Conservation (phyloP, 2,797 vertebrate genomes). For the Pempheris klunzingeri region DNA sequence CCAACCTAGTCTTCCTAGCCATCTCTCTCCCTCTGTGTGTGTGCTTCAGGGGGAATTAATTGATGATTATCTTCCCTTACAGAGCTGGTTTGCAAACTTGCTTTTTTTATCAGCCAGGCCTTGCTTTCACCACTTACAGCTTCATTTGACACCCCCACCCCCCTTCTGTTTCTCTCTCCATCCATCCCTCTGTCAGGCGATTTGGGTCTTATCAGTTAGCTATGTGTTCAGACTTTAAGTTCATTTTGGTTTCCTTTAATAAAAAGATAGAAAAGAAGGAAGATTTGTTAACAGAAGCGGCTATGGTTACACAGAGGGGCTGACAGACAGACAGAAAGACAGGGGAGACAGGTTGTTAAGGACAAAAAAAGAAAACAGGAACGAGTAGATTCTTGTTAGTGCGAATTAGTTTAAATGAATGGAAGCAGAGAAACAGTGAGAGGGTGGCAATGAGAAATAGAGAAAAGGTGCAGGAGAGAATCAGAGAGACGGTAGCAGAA, state of each 20-base stretch:
- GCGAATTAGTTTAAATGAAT: slow-evolving; percentile 38
- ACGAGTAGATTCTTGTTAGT: slow-evolving; percentile 29
- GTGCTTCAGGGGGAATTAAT: slow-evolving; percentile 72
- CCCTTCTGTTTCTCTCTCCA: slow-evolving; percentile 13
- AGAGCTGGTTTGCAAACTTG: slow-evolving; percentile 68
- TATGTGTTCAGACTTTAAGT: slow-evolving; percentile 50
- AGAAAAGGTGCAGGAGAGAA: not conserved
- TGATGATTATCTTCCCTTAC: slow-evolving; percentile 74
- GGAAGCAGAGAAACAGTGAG: not conserved
- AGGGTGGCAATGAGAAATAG: not conserved
- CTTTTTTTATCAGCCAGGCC: slow-evolving; percentile 64
- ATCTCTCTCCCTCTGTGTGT: slow-evolving; percentile 23
- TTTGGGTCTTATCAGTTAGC: slow-evolving; percentile 54
- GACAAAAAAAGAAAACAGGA: slow-evolving; percentile 28
- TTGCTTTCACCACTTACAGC: slow-evolving; percentile 62
- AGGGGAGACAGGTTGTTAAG: slow-evolving; percentile 24
- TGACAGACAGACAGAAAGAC: slow-evolving; percentile 18
- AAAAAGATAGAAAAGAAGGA: slow-evolving; percentile 48
- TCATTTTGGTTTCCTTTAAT: slow-evolving; percentile 59
- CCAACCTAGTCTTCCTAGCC: not conserved
- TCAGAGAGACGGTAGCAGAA: not conserved
- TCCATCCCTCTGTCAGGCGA: slow-evolving; percentile 26
- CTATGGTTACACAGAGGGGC: slow-evolving; percentile 34
- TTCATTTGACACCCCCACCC: slow-evolving; percentile 54
- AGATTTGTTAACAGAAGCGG: slow-evolving; percentile 42